These are phyloP conservation scores for Sitta carolinensis DNA, from an alignment of 2,797 vertebrate genomes.

Conservation along the genomic window DNA sequence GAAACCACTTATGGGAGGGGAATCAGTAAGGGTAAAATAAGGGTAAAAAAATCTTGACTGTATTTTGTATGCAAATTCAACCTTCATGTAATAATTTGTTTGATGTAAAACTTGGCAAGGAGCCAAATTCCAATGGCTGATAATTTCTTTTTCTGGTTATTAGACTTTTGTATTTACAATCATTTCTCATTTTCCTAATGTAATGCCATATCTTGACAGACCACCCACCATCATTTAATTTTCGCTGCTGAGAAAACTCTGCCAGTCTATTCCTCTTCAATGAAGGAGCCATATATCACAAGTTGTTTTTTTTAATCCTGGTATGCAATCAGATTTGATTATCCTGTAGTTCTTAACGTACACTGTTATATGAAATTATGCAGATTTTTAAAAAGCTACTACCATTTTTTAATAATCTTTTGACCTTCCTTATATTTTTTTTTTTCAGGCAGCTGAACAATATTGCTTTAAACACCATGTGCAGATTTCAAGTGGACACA, in stretches of 20 bases:
- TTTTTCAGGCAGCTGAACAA: not conserved
- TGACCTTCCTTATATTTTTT: not conserved
- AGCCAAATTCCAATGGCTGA: not conserved
- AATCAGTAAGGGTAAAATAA: not conserved
- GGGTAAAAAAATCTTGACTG: not conserved
- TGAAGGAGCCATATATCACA: not conserved
- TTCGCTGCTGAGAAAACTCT: slow-evolving; percentile 8
- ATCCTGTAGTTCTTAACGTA: not conserved
- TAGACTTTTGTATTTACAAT: slow-evolving; percentile 13
- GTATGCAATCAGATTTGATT: not conserved
- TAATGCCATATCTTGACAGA: slow-evolving; percentile 8
- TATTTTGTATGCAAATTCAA: not conserved
- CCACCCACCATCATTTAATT: slow-evolving; percentile 8
- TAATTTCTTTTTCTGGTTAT: slow-evolving; percentile 44
- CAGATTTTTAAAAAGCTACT: not conserved
- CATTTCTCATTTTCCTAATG: slow-evolving; percentile 14
- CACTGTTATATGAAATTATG: not conserved
- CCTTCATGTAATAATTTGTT: not conserved
- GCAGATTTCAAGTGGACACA: not conserved
- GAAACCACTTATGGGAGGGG: not conserved
- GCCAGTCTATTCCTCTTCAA: not conserved
- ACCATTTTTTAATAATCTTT: not conserved
- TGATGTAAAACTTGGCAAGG: not conserved
- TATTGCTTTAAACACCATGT: not conserved
- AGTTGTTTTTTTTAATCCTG: not conserved